Evolutionary conservation across 2,888 invertebrate genomes (phyloP).

Genomic region (Drosophila subsilvestris): DNA sequence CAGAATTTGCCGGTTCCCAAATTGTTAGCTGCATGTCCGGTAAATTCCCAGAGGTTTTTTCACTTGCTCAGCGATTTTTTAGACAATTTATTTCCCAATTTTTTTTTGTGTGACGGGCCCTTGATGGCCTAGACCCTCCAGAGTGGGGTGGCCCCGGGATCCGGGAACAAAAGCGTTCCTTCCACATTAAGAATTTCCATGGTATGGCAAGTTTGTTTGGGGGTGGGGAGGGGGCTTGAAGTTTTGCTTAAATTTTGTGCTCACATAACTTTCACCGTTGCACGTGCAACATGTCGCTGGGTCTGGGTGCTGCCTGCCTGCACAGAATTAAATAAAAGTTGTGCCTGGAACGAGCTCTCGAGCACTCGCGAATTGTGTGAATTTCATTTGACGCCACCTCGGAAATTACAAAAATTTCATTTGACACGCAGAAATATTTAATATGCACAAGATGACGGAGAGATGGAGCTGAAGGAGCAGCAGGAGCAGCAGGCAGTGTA

Average conservation of each 20-base stretch:
- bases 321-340: slow-evolving; percentile 47
- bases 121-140: slow-evolving; percentile 35
- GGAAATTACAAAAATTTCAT: slow-evolving; percentile 67
- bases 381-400: slow-evolving; percentile 69
- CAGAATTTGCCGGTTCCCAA: slow-evolving; percentile 44
- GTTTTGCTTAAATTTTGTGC: neutral
- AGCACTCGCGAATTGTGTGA: slow-evolving; percentile 57
- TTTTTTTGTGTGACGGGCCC: slow-evolving; percentile 13
- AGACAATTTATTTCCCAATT: slow-evolving; percentile 66
- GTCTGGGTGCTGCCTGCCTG: slow-evolving; percentile 22
- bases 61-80: slow-evolving; percentile 42
- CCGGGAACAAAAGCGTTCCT: slow-evolving; percentile 14
- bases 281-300: slow-evolving; percentile 39
- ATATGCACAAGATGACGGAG: slow-evolving; percentile 32
- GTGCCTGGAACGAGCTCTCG: slow-evolving; percentile 24
- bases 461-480: neutral
- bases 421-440: slow-evolving; percentile 73
- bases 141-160: neutral
- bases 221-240: neutral
- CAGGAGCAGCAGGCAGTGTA: slow-evolving; percentile 4
- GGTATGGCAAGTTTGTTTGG: slow-evolving; percentile 9
- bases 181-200: slow-evolving; percentile 2
- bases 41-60: slow-evolving; percentile 59
- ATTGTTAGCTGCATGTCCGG: slow-evolving; percentile 65
- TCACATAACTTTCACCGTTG: slow-evolving; percentile 33